Percentiles rank a stretch among this genome's conserved stretches.
These are phyloP conservation scores for Anarrhichthys ocellatus DNA, from an alignment of 2,113 vertebrate species.

Conservation along the genomic window DNA sequence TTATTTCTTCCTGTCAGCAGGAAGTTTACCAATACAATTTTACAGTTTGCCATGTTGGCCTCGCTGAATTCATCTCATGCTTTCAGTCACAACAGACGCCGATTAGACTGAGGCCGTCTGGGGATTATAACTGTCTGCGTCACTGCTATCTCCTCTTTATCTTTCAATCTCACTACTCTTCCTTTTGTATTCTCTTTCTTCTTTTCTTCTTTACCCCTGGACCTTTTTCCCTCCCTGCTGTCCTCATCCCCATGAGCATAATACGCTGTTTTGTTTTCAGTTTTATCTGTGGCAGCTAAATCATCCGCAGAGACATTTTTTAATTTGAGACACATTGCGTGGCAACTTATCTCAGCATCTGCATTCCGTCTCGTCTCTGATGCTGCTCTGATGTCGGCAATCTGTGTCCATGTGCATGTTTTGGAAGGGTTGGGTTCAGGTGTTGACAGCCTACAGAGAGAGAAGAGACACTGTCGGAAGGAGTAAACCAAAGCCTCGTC, in stretches of 20 bases:
- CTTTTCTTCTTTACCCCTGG: not conserved
- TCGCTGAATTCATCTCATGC: conserved; percentile 18
- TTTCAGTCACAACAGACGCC: conserved; percentile 32
- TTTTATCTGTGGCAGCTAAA: not conserved
- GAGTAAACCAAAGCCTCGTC: not conserved
- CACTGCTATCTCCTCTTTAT: not conserved
- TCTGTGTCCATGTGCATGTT: not conserved
- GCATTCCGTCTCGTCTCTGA: not conserved
- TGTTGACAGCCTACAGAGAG: not conserved
- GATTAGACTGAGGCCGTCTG: not conserved
- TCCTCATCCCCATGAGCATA: not conserved
- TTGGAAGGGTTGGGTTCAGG: not conserved
- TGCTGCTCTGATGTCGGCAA: not conserved
- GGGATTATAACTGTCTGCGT: conserved; percentile 6
- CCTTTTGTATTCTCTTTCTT: not conserved
- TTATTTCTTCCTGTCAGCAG: conserved; percentile 9
- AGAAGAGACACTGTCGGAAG: not conserved
- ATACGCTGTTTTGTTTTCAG: not conserved
- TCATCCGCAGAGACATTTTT: conserved; percentile 4
- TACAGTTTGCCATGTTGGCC: conserved; percentile 8
- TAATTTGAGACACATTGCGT: not conserved
- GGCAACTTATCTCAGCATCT: not conserved
- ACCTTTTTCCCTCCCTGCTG: not conserved
- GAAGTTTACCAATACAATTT: conserved; percentile 19
- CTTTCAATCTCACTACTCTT: not conserved